Evolutionary conservation across 2,797 vertebrate genomes (phyloP), one percentile per base, ranked within the genome.

Genomic region (Varecia variegata): DNA sequence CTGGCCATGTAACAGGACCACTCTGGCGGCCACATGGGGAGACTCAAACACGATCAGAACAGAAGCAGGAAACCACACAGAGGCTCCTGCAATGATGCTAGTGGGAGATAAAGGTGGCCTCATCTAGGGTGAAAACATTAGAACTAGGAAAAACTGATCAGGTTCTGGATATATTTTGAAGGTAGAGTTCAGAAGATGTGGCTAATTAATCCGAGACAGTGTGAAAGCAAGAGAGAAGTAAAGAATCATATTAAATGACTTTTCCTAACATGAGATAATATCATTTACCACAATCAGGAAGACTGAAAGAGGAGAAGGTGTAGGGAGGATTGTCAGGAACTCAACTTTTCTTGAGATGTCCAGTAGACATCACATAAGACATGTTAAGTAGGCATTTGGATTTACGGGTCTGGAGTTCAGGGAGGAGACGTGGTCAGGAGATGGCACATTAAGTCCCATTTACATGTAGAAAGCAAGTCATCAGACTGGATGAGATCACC

Each of bases 51-150:
- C 0, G 47, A 1, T 62, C 6, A 76, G n/a, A 30, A 30, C 35
- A 68, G 45, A 35, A 32, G 2, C 23, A 2, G 2, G 20, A 6
- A 45, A 32, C 2, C 3, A 3, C 35, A 30, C 20, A 35, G 7
- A 80, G 10, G 9, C 2, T n/a, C n/a, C 18, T 5, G 10, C 5
- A 70, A 21, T 14, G 35, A 40, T 27, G 6, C 4, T 40, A 3
- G 8, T 1, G 7, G 4, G 0, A 45, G 14, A 20, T 25, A 7
- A 58, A 6, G 11, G 12, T 30, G 27, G 7, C 9, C 88, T 27
- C 27, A 8, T 18, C 1, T 23, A 21, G 7, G 7, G 12, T 9
- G 0, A 25, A 58, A 25, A 7, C 11, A 1, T 27, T 13, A 40
- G 20, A 62, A 8, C 7, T 30, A 9, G n/a, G 17, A 13, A n/a